Base-by-base conservation (phyloP, 2,113 vertebrate species). In the Macheiramphus alcinus region DNA sequence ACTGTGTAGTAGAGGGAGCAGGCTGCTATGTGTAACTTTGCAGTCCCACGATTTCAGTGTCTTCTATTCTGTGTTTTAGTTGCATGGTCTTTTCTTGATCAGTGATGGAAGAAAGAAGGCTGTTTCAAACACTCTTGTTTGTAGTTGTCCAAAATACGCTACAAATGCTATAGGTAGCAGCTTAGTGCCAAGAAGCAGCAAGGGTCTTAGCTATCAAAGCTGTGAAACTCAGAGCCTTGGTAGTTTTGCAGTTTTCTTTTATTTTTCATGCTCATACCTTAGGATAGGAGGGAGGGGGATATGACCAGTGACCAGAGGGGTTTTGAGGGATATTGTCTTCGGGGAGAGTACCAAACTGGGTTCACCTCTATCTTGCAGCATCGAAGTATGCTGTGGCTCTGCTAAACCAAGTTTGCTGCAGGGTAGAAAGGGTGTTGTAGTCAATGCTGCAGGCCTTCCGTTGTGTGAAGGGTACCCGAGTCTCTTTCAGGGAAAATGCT, bases 391-490 rank as follows among this genome's bases (percentile, higher is more conserved):
- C 36, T 58, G 29, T 81, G 42, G 34, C 43, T 71, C 9, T 58
- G 6, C 55, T 73, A 21, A 17, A 31, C 17, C 48, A 16, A 75
- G 38, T 20, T 53, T 62, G 48, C 68, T 67, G 34, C 25, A 32
- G 59, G 62, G 19, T 53, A 9, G 23, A n/a, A 50, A 21, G 21
- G 36, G 8, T 3, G 1, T n/a, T 55, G 25, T 22, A 17, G 40
- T 43, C 27, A 32, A 0, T 8, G 47, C 36, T 66, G 19, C 47
- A 52, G 83, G 27, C 32, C 59, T 80, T 38, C 36, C 16, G 20
- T 6, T 6, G 23, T 0, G 0, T n/a, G 52, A 26, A 59, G 38
- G 38, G 15, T 50, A 14, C 63, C 14, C 0, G 5, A 26, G 23
- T 47, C n/a, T 73, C 53, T 66, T 21, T 12, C 38, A 66, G 59